A percentile compares a stretch with the other conserved stretches of the same genome.
These are phyloP conservation scores for Cryptocephalus primarius DNA, from an alignment of 2,888 invertebrate genomes.

Conservation along the genomic window DNA sequence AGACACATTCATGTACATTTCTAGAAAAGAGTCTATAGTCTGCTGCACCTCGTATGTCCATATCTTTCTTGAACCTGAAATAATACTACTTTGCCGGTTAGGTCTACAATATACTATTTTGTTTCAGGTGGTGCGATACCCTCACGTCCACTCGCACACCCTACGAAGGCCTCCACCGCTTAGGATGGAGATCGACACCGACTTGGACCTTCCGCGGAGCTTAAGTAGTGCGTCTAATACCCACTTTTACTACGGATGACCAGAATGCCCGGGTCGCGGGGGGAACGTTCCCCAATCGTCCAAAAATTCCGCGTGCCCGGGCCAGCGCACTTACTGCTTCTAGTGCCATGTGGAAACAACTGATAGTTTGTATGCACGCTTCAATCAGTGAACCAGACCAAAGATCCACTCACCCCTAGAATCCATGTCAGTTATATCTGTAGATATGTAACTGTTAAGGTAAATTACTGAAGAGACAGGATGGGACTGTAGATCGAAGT, in stretches of 20 bases:
- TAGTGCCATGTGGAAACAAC: conserved; percentile 19
- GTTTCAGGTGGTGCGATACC: conserved; percentile 23
- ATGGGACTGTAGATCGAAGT: too few species aligned
- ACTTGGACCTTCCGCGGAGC: conserved; percentile 47
- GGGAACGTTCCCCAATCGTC: conserved; percentile 23
- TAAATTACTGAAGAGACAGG: too few species aligned
- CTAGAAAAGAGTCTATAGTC: too few species aligned
- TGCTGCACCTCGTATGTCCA: too few species aligned
- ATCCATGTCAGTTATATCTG: neutral
- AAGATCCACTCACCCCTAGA: conserved; percentile 22
- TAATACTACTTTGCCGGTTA: too few species aligned
- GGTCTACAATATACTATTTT: neutral
- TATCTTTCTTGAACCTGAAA: too few species aligned
- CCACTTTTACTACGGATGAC: conserved; percentile 71
- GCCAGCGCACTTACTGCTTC: conserved; percentile 36
- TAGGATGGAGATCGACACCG: conserved; percentile 37
- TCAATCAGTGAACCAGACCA: conserved; percentile 24
- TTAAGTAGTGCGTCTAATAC: conserved; percentile 53
- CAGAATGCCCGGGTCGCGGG: conserved; percentile 31
- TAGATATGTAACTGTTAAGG: too few species aligned
- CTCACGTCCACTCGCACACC: conserved; percentile 29
- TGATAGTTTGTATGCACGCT: conserved; percentile 6
- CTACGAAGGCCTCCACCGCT: conserved; percentile 28
- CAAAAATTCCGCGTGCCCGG: conserved; percentile 31
- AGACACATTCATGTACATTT: too few species aligned